Percentiles rank a stretch among this genome's conserved stretches.
phyloP scores from a whole-genome alignment of 2,888 invertebrate genomes.

The Agonum fuliginosum region DNA sequence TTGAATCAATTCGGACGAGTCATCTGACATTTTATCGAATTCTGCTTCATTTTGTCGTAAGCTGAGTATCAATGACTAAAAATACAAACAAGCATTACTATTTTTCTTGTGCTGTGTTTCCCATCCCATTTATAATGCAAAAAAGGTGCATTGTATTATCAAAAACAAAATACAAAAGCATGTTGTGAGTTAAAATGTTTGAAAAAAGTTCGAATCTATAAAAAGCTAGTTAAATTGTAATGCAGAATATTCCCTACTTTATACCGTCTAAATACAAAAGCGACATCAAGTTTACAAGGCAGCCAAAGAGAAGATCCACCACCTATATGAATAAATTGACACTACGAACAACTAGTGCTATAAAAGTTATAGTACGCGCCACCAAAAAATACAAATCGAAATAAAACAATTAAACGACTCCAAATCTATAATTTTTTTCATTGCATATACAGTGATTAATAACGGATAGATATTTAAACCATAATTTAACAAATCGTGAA shows the following conservation, averaged over 20 bases:
- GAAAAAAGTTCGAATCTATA: conserved; percentile 35
- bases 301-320: conserved; percentile 47
- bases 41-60: conserved; percentile 90
- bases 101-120: too few species aligned
- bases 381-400: too few species aligned
- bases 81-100: conserved; percentile 61
- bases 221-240: conserved; percentile 28
- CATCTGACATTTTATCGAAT: conserved; percentile 90
- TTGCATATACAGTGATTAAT: not conserved
- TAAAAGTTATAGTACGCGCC: too few species aligned
- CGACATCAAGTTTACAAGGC: conserved; percentile 43
- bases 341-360: conserved; percentile 4
- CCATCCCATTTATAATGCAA: not conserved
- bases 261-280: conserved; percentile 27
- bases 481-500: too few species aligned
- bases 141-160: conserved; percentile 27
- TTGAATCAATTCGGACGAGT: conserved; percentile 89
- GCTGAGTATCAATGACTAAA: conserved; percentile 84
- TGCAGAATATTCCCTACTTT: conserved; percentile 20
- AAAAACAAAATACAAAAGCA: conserved; percentile 44
- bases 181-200: conserved; percentile 32
- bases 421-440: not conserved
- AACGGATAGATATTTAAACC: not conserved
- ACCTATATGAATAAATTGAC: conserved; percentile 45
- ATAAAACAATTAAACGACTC: conserved; percentile 6